Evolutionary conservation across 2,113 vertebrate genomes (phyloP).

Genomic region (Aleadryas rufinucha): DNA sequence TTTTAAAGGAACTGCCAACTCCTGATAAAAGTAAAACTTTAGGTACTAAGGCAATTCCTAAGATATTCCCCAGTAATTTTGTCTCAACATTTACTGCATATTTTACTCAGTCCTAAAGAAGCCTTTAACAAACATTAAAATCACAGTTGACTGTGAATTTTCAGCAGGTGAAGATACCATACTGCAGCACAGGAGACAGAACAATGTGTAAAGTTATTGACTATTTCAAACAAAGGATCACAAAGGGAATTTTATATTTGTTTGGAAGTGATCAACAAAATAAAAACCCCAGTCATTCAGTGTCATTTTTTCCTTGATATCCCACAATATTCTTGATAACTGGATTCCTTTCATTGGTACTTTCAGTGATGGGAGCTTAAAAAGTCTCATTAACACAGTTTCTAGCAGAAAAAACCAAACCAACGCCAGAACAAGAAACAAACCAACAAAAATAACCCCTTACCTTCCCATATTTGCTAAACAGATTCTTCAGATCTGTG

Average conservation of each 20-base stretch:
- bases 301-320: neutral
- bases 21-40: neutral
- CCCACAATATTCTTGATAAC: neutral
- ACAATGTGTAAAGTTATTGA: neutral
- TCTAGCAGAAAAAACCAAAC: neutral
- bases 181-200: neutral
- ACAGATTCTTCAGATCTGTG: slow-evolving; percentile 94
- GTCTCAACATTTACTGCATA: neutral
- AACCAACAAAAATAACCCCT: neutral
- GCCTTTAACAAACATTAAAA: neutral
- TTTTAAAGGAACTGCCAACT: neutral
- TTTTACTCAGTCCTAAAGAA: neutral
- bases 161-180: neutral
- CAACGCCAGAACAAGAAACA: neutral
- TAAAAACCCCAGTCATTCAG: neutral
- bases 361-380: neutral
- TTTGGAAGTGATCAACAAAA: neutral
- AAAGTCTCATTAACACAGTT: neutral
- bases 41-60: neutral
- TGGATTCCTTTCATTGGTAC: neutral
- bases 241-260: neutral
- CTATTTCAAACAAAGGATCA: neutral
- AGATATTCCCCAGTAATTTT: neutral
- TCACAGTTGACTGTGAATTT: neutral
- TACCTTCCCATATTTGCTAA: slow-evolving; percentile 97